Evolutionary conservation across 2,888 invertebrate genomes (phyloP).

Genomic region (Nomada fabriciana): DNA sequence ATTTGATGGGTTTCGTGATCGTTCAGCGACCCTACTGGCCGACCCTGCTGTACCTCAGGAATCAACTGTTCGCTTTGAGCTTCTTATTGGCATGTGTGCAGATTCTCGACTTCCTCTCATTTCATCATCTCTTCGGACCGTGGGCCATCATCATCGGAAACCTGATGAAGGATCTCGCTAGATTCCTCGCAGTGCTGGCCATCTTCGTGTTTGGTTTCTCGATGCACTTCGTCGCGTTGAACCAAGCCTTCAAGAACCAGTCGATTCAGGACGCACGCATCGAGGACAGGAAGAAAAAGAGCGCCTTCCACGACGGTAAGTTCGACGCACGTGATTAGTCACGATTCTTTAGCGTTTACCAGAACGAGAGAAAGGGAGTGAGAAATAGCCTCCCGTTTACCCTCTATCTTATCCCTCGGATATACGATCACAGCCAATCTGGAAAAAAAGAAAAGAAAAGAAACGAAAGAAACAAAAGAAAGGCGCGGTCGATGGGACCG

Average conservation of each 20-base stretch:
- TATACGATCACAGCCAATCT: constrained; percentile 35
- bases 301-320: constrained; percentile 91
- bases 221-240: constrained; percentile 97
- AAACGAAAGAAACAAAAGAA: too few relatives aligned
- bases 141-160: constrained; percentile 99
- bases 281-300: constrained; percentile 85
- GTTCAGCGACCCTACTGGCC: constrained; percentile 90
- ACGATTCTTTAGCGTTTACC: constrained; percentile 10
- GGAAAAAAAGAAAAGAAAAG: background rate
- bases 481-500: constrained; percentile 58
- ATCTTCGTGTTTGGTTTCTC: constrained; percentile 99
- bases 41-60: constrained; percentile 96
- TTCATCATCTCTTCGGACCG: constrained; percentile 99
- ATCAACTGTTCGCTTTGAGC: constrained; percentile 98
- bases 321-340: constrained; percentile 66
- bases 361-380: constrained; percentile 32
- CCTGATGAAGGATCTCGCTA: constrained; percentile 96
- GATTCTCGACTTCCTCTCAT: constrained; percentile 98
- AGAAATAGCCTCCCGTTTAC: constrained; percentile 33
- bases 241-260: constrained; percentile 94
- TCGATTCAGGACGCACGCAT: constrained; percentile 57
- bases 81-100: constrained; percentile 98
- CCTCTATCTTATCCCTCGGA: constrained; percentile 47
- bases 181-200: constrained; percentile 98
- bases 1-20: constrained; percentile 91